These are phyloP conservation scores for Geotrupes spiniger DNA, from an alignment of 2,888 invertebrate species.

Conservation along the genomic window DNA sequence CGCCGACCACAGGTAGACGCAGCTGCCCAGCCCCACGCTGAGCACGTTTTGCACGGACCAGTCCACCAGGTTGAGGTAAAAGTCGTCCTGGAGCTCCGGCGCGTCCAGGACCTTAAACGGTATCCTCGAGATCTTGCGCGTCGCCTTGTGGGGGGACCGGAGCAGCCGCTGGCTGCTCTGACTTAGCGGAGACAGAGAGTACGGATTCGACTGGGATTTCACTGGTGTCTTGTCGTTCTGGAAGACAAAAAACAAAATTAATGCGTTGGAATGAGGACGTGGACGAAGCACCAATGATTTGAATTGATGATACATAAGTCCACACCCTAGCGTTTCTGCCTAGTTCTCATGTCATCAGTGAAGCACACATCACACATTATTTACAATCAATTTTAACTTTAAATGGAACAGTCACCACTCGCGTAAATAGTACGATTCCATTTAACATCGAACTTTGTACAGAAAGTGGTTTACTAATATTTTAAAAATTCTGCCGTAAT, in stretches of 20 bases:
- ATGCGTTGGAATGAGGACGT: background rate
- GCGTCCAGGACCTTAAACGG: constrained; percentile 98
- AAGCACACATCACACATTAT: too few relatives aligned
- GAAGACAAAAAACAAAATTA: constrained; percentile 42
- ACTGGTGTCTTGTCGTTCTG: constrained; percentile 62
- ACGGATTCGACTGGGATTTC: constrained; percentile 78
- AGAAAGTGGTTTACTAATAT: too few relatives aligned
- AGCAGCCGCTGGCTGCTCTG: constrained; percentile 92
- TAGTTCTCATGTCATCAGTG: too few relatives aligned
- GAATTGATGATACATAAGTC: too few relatives aligned
- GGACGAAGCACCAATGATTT: too few relatives aligned
- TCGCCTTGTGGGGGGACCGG: constrained; percentile 95
- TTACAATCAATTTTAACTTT: too few relatives aligned
- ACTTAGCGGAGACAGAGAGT: constrained; percentile 93
- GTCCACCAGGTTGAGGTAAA: constrained; percentile 97
- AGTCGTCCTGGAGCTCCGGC: constrained; percentile 97
- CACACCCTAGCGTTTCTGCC: too few relatives aligned
- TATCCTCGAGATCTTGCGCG: constrained; percentile 95
- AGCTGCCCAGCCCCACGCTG: constrained; percentile 95
- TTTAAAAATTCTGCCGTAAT: too few relatives aligned
- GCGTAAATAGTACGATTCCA: too few relatives aligned
- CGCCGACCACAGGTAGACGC: constrained; percentile 99
- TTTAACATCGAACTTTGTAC: too few relatives aligned
- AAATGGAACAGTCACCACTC: too few relatives aligned
- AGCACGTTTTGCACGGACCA: constrained; percentile 99